Evolutionary conservation across 2,888 invertebrate genomes (phyloP).

Genomic region (Byasa hedistus): DNA sequence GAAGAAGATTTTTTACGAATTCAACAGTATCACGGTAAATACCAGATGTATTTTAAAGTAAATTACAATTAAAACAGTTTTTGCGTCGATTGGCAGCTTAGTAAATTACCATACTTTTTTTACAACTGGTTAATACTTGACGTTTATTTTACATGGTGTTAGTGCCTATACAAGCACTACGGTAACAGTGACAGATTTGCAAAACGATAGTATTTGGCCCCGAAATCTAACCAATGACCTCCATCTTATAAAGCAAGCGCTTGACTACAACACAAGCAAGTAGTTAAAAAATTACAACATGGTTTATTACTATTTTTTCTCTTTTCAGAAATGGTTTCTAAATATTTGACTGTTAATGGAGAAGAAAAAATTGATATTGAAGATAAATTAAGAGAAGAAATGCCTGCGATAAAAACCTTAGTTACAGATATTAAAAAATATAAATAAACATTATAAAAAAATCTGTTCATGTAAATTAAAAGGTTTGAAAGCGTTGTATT

Average conservation of each 20-base stretch:
- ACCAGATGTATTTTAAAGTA: neutral
- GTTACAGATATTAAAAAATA: constrained; percentile 68
- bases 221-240: no score
- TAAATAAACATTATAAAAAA: constrained; percentile 42
- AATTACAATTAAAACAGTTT: neutral
- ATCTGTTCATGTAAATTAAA: neutral
- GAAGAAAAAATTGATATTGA: constrained; percentile 56
- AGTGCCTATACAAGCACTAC: no score
- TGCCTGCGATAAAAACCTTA: constrained; percentile 58
- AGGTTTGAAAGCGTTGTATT: neutral
- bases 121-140: no score
- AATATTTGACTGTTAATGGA: constrained; percentile 61
- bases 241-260: no score
- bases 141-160: no score
- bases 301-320: constrained; percentile 29
- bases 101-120: no score
- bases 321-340: constrained; percentile 64
- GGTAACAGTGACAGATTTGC: no score
- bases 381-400: constrained; percentile 56
- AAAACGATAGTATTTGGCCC: no score
- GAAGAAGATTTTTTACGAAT: constrained; percentile 83
- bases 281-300: neutral
- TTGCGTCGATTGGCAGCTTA: neutral
- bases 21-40: constrained; percentile 87
- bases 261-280: no score